A percentile compares a stretch with the other conserved stretches of the same genome.
Evolutionary conservation across 2,797 vertebrate species (phyloP).

Genomic region (Phataginus tricuspis): DNA sequence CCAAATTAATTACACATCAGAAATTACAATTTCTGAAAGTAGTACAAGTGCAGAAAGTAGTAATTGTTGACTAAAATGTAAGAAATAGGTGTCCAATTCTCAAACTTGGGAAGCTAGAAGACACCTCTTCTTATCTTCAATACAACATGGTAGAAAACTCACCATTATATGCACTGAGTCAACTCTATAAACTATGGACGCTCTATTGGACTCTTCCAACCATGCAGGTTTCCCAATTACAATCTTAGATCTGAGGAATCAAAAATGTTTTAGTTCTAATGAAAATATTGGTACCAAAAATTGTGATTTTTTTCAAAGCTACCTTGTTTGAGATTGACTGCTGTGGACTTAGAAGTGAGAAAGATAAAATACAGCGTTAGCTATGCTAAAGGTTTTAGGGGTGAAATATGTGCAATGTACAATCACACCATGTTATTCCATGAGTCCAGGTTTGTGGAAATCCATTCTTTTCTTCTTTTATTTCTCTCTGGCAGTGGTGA

Average conservation of each 20-base stretch:
- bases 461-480: constrained; percentile 41
- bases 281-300: constrained; percentile 67
- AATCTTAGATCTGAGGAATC: constrained; percentile 61
- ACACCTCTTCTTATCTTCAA: constrained; percentile 74
- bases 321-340: constrained; percentile 58
- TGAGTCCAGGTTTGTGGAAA: constrained; percentile 60
- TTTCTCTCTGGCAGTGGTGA: constrained; percentile 66
- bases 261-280: constrained; percentile 75
- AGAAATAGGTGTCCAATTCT: constrained; percentile 74
- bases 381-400: constrained; percentile 50
- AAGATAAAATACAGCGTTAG: constrained; percentile 45
- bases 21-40: constrained; percentile 62
- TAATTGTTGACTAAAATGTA: constrained; percentile 63
- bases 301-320: constrained; percentile 63
- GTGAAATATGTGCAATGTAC: constrained; percentile 65
- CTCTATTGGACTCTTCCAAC: constrained; percentile 61
- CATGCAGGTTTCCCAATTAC: constrained; percentile 64
- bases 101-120: constrained; percentile 76
- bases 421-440: constrained; percentile 61
- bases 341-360: constrained; percentile 65
- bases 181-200: constrained; percentile 54
- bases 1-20: constrained; percentile 78
- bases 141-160: constrained; percentile 72
- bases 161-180: constrained; percentile 35
- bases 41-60: no score